Evolutionary conservation across 2,113 vertebrate genomes (phyloP), one percentile per base, ranked within the genome.

Genomic region (Nerophis lumbriciformis): DNA sequence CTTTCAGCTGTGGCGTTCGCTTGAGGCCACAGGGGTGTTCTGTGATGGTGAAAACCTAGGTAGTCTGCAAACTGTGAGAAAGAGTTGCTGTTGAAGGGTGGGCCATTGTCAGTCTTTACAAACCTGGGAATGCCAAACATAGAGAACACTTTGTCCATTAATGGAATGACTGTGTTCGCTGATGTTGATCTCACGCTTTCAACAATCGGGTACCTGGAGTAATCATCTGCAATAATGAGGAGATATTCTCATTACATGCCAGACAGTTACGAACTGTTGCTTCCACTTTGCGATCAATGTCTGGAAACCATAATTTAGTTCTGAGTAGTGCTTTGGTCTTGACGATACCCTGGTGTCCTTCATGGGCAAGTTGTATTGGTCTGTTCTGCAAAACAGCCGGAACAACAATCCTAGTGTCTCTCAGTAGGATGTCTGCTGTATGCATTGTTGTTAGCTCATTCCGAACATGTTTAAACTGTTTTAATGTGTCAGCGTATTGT

Each of bases 311-410:
- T 5, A 75, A 55, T 5, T 77, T 75, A 3, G 16, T 35, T 49
- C 59, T 62, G 15, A 73, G 54, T 0, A 75, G 47, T 8, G 42
- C 10, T 19, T 80, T 73, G 1, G 64, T 73, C 19, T 72, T 76
- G 0, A 61, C 42, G 13, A 78, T 63, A 2, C 53, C 73, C 59
- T 75, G 78, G 39, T 77, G 63, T 62, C 67, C 49, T 50, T 80
- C 63, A 38, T 77, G 63, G 2, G 51, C 5, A 11, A 55, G 3
- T 4, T 28, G 21, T 28, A 28, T 28, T 28, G 21, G 1, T 1
- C 21, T 28, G 21, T 28, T 3, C 21, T 28, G 21, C 21, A 3
- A 28, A 3, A 28, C 21, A 28, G 21, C 21, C 21, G 73, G 53
- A 8, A 74, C 48, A 4, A 74, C 61, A 5, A 63, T 69, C 63